Evolutionary conservation across 2,797 vertebrate species (phyloP).

Genomic region (Xyrichtys novacula): DNA sequence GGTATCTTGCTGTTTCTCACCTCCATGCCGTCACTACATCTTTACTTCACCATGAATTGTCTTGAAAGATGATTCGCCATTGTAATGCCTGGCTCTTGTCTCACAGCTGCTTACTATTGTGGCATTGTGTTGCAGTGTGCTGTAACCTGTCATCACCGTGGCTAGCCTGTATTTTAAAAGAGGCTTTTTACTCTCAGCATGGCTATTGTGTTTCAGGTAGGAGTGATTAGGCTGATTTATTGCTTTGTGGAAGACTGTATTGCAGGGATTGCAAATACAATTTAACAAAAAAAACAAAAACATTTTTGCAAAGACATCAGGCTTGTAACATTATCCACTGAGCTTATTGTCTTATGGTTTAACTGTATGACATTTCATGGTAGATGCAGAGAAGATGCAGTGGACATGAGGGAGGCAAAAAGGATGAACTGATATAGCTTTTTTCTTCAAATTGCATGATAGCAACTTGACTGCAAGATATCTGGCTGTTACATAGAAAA

Average conservation of each 20-base stretch:
- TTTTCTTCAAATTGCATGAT: slow-evolving; percentile 61
- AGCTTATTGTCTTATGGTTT: slow-evolving; percentile 34
- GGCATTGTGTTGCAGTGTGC: slow-evolving; percentile 40
- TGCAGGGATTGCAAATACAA: slow-evolving; percentile 29
- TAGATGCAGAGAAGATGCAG: slow-evolving; percentile 37
- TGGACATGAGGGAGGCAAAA: slow-evolving; percentile 42
- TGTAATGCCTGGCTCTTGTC: slow-evolving; percentile 35
- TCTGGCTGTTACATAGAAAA: slow-evolving; percentile 79
- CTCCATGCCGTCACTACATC: slow-evolving; percentile 43
- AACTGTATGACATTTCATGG: slow-evolving; percentile 24
- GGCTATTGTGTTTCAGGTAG: slow-evolving; percentile 59
- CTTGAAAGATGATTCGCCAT: slow-evolving; percentile 57
- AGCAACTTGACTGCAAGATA: slow-evolving; percentile 70
- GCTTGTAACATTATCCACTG: slow-evolving; percentile 36
- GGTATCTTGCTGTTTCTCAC: slow-evolving; percentile 67
- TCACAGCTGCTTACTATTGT: slow-evolving; percentile 27
- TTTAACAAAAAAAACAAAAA: slow-evolving; percentile 40
- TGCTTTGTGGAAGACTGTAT: slow-evolving; percentile 46
- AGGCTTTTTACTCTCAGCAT: slow-evolving; percentile 46
- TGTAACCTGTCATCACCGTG: slow-evolving; percentile 48
- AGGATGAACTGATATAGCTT: slow-evolving; percentile 60
- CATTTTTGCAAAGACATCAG: slow-evolving; percentile 35
- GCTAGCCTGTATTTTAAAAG: slow-evolving; percentile 48
- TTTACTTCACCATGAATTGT: slow-evolving; percentile 53
- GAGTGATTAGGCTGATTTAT: slow-evolving; percentile 59